These are phyloP conservation scores for Drosophila multiciliata DNA, from an alignment of 2,888 invertebrate species.

Conservation along the genomic window DNA sequence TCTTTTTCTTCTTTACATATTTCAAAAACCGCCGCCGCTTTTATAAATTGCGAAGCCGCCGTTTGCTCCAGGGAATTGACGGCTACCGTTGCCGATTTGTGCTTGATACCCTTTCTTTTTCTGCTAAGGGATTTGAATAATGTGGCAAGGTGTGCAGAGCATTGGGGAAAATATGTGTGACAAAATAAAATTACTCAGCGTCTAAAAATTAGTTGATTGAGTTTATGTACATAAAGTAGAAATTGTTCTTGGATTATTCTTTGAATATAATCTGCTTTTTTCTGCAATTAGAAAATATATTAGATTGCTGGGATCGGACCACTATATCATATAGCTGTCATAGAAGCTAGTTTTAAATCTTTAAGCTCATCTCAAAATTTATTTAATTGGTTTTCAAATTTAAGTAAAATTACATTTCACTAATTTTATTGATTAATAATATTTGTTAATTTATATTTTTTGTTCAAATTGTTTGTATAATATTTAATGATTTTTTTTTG, in stretches of 20 bases:
- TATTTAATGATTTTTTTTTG: too few species aligned
- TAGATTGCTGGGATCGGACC: not conserved
- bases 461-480: too few species aligned
- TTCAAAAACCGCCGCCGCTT: constrained; percentile 54
- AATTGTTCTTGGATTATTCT: not conserved
- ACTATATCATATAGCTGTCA: not conserved
- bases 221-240: accelerated
- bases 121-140: not conserved
- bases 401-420: too few species aligned
- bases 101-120: constrained; percentile 2
- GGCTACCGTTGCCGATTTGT: constrained; percentile 62
- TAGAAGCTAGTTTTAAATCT: not conserved
- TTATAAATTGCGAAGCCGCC: constrained; percentile 71
- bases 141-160: not conserved
- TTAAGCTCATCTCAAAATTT: too few species aligned
- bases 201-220: too few species aligned
- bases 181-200: too few species aligned
- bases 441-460: too few species aligned
- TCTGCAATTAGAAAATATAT: not conserved
- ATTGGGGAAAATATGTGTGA: not conserved
- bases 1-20: constrained; percentile 25
- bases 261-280: not conserved
- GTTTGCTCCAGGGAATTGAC: constrained; percentile 55
- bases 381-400: too few species aligned
- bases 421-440: not conserved